Conservation (phyloP, 2,797 vertebrate species). For the Florisuga fusca region DNA sequence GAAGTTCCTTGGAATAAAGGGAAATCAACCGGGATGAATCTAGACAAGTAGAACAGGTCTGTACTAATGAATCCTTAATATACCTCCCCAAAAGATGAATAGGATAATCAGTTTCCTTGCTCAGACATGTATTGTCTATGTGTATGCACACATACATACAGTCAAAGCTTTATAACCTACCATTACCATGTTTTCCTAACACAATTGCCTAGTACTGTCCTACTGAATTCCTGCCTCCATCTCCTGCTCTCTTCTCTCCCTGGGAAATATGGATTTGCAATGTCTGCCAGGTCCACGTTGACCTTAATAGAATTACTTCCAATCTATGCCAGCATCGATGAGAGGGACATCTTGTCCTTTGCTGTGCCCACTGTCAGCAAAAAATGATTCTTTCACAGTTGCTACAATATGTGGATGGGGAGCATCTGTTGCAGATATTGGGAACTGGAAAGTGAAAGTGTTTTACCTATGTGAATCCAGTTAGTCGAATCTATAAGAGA, state of each 20-base stretch:
- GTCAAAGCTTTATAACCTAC: background rate
- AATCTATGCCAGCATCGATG: background rate
- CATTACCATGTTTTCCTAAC: background rate
- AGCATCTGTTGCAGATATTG: background rate
- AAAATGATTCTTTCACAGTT: background rate
- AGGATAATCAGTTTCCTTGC: background rate
- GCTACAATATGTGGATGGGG: background rate
- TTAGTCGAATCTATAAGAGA: background rate
- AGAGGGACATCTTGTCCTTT: background rate
- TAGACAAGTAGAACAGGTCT: background rate
- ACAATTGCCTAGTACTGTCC: background rate
- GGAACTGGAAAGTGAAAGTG: background rate
- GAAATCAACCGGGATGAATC: background rate
- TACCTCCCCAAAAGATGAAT: background rate
- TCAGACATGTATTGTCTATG: background rate
- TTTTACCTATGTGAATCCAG: background rate
- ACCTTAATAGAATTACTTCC: constrained; percentile 36
- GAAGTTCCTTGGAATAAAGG: background rate
- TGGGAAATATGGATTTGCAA: constrained; percentile 33
- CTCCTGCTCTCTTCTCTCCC: background rate
- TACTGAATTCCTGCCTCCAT: background rate
- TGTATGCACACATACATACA: background rate
- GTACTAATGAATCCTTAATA: background rate
- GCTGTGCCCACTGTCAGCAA: background rate
- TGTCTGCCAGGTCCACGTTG: background rate